Evolutionary conservation across 2,888 invertebrate species (phyloP).

Genomic region (Ctena decussata): DNA sequence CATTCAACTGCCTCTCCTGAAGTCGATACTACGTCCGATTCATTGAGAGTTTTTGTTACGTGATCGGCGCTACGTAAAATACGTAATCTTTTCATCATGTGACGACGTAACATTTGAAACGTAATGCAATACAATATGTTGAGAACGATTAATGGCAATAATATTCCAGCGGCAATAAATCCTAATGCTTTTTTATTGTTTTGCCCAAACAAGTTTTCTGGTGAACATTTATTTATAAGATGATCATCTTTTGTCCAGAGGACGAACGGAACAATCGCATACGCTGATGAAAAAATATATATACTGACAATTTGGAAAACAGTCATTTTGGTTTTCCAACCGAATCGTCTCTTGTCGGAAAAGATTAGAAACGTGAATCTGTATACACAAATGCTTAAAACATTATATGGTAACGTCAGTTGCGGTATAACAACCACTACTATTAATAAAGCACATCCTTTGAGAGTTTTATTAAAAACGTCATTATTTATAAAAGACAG

Average conservation of each 20-base stretch:
- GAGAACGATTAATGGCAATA: background rate
- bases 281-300: background rate
- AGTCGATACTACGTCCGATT: background rate
- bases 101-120: background rate
- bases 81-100: background rate
- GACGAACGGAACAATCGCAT: background rate
- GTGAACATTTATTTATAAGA: background rate
- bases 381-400: background rate
- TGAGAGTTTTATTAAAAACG: background rate
- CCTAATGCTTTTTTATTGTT: background rate
- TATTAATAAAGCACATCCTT: background rate
- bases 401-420: background rate
- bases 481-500: background rate
- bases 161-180: background rate
- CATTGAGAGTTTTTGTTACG: background rate
- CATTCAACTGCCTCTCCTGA: background rate
- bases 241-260: background rate
- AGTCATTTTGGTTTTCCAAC: background rate
- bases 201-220: background rate
- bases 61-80: background rate
- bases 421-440: background rate
- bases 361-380: background rate
- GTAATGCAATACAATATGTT: background rate
- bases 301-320: background rate
- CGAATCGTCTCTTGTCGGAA: background rate